Evolutionary conservation across 2,113 vertebrate genomes (phyloP).

Genomic region (Herpailurus yagouaroundi): DNA sequence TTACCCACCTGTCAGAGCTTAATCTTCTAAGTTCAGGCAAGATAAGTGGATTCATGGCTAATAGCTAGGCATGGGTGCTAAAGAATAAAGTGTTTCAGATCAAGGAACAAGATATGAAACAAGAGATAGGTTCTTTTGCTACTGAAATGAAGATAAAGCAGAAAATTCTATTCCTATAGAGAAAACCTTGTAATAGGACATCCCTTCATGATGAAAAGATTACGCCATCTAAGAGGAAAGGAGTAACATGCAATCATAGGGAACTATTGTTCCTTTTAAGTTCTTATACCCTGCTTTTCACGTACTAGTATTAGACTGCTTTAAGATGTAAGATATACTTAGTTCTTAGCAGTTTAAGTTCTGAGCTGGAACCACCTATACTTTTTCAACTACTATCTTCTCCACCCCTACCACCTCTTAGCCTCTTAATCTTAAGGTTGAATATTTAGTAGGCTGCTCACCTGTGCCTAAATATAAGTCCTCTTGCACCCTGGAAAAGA

Average conservation of each 20-base stretch:
- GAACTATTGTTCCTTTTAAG: not conserved
- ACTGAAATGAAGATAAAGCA: not conserved
- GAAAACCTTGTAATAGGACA: not conserved
- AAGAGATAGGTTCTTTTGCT: not conserved
- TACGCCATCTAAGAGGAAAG: not conserved
- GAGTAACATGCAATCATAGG: not conserved
- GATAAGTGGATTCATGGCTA: not conserved
- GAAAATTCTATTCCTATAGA: not conserved
- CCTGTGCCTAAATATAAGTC: not conserved
- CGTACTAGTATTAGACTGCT: not conserved
- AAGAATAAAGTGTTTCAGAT: not conserved
- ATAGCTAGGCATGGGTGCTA: not conserved
- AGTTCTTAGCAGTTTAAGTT: not conserved
- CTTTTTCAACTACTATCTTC: not conserved
- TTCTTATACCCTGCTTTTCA: not conserved
- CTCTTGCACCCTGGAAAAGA: not conserved
- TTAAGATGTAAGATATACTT: not conserved
- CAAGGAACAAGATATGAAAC: not conserved
- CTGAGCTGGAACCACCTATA: not conserved
- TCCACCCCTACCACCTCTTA: not conserved
- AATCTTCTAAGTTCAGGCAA: constrained; percentile 28
- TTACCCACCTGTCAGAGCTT: not conserved
- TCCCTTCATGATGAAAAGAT: not conserved
- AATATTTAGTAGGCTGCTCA: not conserved
- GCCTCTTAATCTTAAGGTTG: not conserved